Conservation (phyloP, 2,888 invertebrate genomes). For the Laothoe populi region DNA sequence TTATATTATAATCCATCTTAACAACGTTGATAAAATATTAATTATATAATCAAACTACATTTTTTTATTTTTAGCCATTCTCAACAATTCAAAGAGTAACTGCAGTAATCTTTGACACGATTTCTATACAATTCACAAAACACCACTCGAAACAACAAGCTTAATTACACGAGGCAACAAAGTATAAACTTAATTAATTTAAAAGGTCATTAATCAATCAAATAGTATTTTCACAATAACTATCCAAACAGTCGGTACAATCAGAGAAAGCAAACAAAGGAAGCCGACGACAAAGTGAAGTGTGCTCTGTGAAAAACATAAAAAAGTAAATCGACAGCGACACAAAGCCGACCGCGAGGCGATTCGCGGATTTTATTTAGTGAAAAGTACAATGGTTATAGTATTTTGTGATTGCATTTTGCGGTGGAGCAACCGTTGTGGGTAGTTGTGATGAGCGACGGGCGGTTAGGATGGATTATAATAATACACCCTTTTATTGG, state of each 20-base stretch:
- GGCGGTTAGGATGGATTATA: not conserved
- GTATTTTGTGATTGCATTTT: slow-evolving; percentile 61
- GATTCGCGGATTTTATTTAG: slow-evolving; percentile 54
- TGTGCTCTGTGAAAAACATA: slow-evolving; percentile 22
- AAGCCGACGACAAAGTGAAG: slow-evolving; percentile 21
- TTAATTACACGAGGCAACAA: slow-evolving; percentile 23
- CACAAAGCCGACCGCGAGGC: slow-evolving; percentile 49
- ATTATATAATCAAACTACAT: no score
- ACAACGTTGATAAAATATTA: no score
- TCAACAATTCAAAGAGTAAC: not conserved
- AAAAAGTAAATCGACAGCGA: slow-evolving; percentile 20
- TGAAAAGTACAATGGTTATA: slow-evolving; percentile 61
- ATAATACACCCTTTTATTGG: not conserved
- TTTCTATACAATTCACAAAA: not conserved
- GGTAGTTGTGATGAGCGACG: not conserved
- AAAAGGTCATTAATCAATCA: slow-evolving; percentile 27
- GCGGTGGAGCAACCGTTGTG: slow-evolving; percentile 47
- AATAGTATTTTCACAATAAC: slow-evolving; percentile 29
- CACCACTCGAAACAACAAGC: not conserved
- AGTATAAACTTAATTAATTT: slow-evolving; percentile 24
- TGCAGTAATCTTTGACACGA: not conserved
- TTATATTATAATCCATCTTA: no score
- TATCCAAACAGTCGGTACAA: slow-evolving; percentile 17
- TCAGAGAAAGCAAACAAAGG: slow-evolving; percentile 24
- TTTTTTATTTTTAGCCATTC: no score